Percentiles rank a stretch among this genome's conserved stretches.
phyloP scores from a whole-genome alignment of 2,888 invertebrate species.

The Tetranychus truncatus region DNA sequence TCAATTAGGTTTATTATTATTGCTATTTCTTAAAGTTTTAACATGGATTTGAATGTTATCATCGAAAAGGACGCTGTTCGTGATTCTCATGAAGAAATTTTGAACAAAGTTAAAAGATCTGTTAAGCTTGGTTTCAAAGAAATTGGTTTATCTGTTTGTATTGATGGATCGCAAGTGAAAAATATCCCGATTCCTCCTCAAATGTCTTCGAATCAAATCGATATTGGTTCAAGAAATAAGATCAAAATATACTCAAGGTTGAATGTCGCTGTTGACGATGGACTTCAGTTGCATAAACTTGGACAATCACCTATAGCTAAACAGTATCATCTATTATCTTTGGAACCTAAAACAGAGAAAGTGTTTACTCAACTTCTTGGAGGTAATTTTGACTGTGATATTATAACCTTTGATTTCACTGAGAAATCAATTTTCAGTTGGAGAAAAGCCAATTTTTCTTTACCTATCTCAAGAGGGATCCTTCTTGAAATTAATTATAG shows the following conservation, averaged over 20 bases:
- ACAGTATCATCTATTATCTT: conserved; percentile 20
- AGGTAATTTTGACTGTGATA: conserved; percentile 20
- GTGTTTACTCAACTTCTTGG: conserved; percentile 19
- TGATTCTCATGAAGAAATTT: background rate
- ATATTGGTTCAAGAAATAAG: background rate
- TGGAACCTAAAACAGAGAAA: conserved; percentile 21
- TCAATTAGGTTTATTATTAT: background rate
- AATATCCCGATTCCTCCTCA: background rate
- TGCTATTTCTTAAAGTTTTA: background rate
- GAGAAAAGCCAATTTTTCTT: conserved; percentile 15
- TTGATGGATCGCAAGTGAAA: background rate
- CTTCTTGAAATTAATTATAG: conserved; percentile 21
- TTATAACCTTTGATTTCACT: conserved; percentile 18
- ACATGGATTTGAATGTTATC: conserved; percentile 16
- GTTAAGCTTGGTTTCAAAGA: conserved; percentile 14
- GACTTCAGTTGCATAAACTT: conserved; percentile 13
- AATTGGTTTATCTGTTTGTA: conserved; percentile 14
- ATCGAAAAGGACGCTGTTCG: conserved; percentile 6
- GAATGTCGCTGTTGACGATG: conserved; percentile 18
- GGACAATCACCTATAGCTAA: conserved; percentile 15
- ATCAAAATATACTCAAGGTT: conserved; percentile 15
- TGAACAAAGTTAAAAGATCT: background rate
- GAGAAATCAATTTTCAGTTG: conserved; percentile 10
- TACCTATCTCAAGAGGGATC: conserved; percentile 20
- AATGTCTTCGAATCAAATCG: background rate